A percentile compares a stretch with the other conserved stretches of the same genome.
These are phyloP conservation scores for Mola mola DNA, from an alignment of 2,113 vertebrate genomes.

Conservation along the genomic window DNA sequence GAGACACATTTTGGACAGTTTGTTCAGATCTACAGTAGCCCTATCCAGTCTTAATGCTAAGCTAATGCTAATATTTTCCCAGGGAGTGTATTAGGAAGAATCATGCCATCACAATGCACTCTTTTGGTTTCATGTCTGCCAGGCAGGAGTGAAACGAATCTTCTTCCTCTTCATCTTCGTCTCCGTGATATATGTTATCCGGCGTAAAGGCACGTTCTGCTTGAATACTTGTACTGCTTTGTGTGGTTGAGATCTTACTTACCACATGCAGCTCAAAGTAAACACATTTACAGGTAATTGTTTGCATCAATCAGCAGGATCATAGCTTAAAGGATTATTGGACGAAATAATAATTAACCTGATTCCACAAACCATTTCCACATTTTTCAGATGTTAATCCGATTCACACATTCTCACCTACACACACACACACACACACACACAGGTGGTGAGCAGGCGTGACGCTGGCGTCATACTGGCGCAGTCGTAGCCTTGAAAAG, in stretches of 20 bases:
- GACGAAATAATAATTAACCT: no score
- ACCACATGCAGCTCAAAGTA: background rate
- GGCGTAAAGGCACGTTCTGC: background rate
- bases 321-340: no score
- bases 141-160: slow-evolving; percentile 43
- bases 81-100: no score
- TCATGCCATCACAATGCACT: no score
- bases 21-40: no score
- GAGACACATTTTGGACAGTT: no score
- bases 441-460: slow-evolving; percentile 1
- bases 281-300: background rate
- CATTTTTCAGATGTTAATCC: no score
- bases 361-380: slow-evolving; percentile 20
- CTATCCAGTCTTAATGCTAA: no score
- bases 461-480: slow-evolving; percentile 21
- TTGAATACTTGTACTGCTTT: background rate
- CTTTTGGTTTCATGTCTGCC: no score
- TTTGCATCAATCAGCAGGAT: no score
- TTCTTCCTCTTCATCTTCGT: slow-evolving; percentile 41
- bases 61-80: no score
- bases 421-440: slow-evolving; percentile 8
- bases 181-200: slow-evolving; percentile 13
- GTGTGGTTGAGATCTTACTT: background rate
- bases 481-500: slow-evolving; percentile 22
- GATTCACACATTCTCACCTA: slow-evolving; percentile 6